Evolutionary conservation across 1,140 invertebrate genomes (phyloP), one percentile per base, ranked within the genome.

Genomic region (Drosophila mojavensis): DNA sequence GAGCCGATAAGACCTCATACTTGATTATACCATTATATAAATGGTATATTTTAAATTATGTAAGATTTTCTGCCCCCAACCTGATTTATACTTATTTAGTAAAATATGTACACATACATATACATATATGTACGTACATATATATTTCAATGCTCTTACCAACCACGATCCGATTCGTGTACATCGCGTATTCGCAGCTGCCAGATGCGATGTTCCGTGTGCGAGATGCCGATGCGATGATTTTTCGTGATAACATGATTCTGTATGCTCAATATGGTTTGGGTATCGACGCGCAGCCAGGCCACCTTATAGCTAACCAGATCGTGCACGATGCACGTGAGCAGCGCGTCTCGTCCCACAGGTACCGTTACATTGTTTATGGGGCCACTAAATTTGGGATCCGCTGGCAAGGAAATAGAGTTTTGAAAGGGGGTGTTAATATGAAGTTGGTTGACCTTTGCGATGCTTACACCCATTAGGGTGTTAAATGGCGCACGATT

Each of bases 211-310:
- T 96, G 94, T 80, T 97, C 96, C 64, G 95, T 96, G 90, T 97
- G 96, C 9, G 96, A 96, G 3, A 97, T 96, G 30, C 94, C 94
- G 61, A 98, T 97, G 54, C 97, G 94, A 86, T 96, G 96, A 92
- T 97, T 98, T 93, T 97, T 97, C 6, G 97, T 97, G 73, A 98
- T 97, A 47, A 98, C 96, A 91, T 97, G 96, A 71, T 95, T 96
- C 58, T 97, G 96, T 70, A 98, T 96, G 65, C 97, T 97, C 76
- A 98, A 93, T 86, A 98, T 97, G n/a, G 97, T 97, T 93, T 98
- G 97, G 59, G 97, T 97, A 92, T 97, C 97, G 48, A 97, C 97
- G 71, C 96, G 94, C 84, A 98, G 93, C 97, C 97, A 98, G 69
- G 97, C 97, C 76, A 96, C 96, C 95, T 96, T 96, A 91, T 95